Base-by-base conservation (phyloP, 2,888 invertebrate species). In the Drosophila formosana region DNA sequence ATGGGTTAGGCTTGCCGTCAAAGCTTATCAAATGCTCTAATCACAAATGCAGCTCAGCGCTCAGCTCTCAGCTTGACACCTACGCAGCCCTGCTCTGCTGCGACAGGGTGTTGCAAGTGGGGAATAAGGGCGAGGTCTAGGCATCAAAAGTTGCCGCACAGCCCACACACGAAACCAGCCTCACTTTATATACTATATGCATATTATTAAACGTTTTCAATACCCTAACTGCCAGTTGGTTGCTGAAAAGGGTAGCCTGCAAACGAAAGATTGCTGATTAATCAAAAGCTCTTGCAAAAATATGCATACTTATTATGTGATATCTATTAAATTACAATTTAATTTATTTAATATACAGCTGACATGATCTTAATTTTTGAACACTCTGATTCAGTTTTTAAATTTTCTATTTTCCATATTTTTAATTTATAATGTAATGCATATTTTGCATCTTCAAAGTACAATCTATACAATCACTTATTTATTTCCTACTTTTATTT, bases 131-230 rank as follows among this genome's bases (percentile, higher is more conserved):
- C 13, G 50, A 66, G 62, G 61, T 63, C 57, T 47, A 37, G 50
- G 68, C 78, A 65, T 78, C 86, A 83, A 83, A 82, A 75, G 87
- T 72, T 65, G 70, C 80, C 78, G 74, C 65, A 52, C 53, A 58
- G 45, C 89, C 89, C 71, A 89, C 88, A 45, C 63, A 32, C 41
- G 26, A 75, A 70, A 72, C 63, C 69, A 72, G 60, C 41, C 51
- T 18, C 51, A 67, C 50, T 61, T 70, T 64, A 37, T n/a, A 68
- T 65, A 60, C 69, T 65, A 75, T 71, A 78, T 18, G 18, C 18
- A 18, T 18, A 18, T 18, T 18, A 18, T 70, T 80, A 83, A 75
- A 56, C 64, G 52, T 28, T 67, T 46, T 11, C 26, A 25, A 69
- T 74, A 74, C 75, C 61, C 78, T 74, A 62, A 49, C 49, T 7